These are phyloP conservation scores for Myiotriccus ornatus DNA, from an alignment of 2,797 vertebrate species.

Conservation along the genomic window DNA sequence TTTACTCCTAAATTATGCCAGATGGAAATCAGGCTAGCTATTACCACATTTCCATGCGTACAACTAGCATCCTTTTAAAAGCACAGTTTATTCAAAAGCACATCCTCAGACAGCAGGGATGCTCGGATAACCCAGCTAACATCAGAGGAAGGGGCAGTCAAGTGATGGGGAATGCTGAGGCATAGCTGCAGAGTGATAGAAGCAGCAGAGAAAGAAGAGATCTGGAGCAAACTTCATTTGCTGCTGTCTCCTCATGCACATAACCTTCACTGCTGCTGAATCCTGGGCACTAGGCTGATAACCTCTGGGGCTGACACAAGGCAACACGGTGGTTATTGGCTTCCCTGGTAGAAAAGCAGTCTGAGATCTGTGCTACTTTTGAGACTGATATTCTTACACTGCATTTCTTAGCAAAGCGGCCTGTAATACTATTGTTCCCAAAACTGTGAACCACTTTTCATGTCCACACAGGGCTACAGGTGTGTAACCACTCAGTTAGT, in stretches of 20 bases:
- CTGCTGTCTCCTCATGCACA: not conserved
- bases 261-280: not conserved
- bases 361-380: not conserved
- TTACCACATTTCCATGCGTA: not conserved
- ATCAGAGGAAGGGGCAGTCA: not conserved
- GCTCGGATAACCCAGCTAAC: not conserved
- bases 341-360: not conserved
- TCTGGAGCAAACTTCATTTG: not conserved
- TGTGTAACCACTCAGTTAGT: not conserved
- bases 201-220: not conserved
- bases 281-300: not conserved
- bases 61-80: not conserved
- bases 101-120: not conserved
- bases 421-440: not conserved
- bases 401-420: not conserved
- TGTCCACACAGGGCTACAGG: not conserved
- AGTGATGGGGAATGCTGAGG: not conserved
- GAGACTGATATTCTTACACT: not conserved
- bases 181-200: not conserved
- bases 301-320: not conserved
- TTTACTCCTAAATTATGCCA: constrained; percentile 20
- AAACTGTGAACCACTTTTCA: not conserved
- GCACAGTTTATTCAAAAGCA: not conserved
- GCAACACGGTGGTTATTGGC: not conserved
- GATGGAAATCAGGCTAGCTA: constrained; percentile 9